A percentile compares a stretch with the other conserved stretches of the same genome.
These are phyloP conservation scores for Pachycephus smyrnensis DNA, from an alignment of 2,888 invertebrate species.

Conservation along the genomic window DNA sequence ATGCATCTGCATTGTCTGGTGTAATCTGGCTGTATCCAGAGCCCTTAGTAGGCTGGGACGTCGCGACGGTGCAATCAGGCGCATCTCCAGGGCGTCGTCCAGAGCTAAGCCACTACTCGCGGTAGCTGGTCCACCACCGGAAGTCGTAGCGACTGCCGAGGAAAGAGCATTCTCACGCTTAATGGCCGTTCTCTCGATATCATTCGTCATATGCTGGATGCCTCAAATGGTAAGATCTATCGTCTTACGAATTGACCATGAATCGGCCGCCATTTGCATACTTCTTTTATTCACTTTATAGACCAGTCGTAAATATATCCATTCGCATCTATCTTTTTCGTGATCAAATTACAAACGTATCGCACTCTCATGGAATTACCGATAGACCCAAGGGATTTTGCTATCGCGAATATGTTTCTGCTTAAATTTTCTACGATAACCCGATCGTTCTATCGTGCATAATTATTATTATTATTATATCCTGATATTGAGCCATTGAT, in stretches of 20 bases:
- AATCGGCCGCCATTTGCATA: neutral
- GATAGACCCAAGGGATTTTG: neutral
- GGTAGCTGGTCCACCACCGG: slow-evolving; percentile 44
- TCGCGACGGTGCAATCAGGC: slow-evolving; percentile 53
- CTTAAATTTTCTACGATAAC: neutral
- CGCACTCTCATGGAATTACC: neutral
- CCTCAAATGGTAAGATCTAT: slow-evolving; percentile 81
- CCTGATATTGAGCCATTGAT: neutral
- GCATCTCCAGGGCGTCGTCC: slow-evolving; percentile 59
- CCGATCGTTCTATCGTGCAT: neutral
- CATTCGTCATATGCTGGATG: slow-evolving; percentile 88
- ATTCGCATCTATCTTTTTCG: neutral
- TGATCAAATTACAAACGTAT: neutral
- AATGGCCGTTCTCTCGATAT: slow-evolving; percentile 85
- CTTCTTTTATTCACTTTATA: neutral
- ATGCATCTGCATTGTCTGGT: slow-evolving; percentile 81
- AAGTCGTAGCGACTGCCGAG: slow-evolving; percentile 74
- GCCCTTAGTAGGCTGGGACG: slow-evolving; percentile 75
- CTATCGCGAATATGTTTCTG: neutral
- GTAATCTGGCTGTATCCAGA: slow-evolving; percentile 85
- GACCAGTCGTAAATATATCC: neutral
- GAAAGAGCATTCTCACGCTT: slow-evolving; percentile 87
- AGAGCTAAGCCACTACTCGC: slow-evolving; percentile 53
- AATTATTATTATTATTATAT: no score
- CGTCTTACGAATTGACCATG: neutral